Evolutionary conservation across 2,888 invertebrate species (phyloP).

Genomic region (Drosophila pegasa): DNA sequence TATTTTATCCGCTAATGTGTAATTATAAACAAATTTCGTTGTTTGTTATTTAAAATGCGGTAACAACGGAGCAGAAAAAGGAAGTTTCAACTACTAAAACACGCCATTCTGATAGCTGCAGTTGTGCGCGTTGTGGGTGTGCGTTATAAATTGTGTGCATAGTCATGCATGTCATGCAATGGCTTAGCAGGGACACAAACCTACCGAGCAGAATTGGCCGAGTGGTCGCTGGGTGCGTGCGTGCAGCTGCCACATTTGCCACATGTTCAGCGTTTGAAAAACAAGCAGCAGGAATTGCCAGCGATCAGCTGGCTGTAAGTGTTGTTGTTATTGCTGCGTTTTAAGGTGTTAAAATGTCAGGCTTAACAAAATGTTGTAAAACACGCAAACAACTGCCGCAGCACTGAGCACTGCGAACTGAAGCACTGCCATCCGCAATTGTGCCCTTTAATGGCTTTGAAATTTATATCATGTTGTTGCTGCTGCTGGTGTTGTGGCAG

Average conservation of each 20-base stretch:
- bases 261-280: slow-evolving; percentile 37
- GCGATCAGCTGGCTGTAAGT: slow-evolving; percentile 25
- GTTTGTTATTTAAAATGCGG: slow-evolving; percentile 68
- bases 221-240: slow-evolving; percentile 40
- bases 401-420: slow-evolving; percentile 8
- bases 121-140: slow-evolving; percentile 33
- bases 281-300: slow-evolving; percentile 23
- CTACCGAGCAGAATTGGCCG: neutral
- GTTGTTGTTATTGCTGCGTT: slow-evolving; percentile 9
- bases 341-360: slow-evolving; percentile 65
- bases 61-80: slow-evolving; percentile 14
- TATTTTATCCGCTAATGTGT: slow-evolving; percentile 75
- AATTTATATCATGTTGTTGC: slow-evolving; percentile 52
- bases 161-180: slow-evolving; percentile 35
- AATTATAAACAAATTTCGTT: slow-evolving; percentile 72
- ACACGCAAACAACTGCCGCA: slow-evolving; percentile 52
- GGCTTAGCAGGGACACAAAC: slow-evolving; percentile 27
- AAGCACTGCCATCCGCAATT: slow-evolving; percentile 42
- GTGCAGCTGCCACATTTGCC: slow-evolving; percentile 63
- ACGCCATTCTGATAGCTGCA: slow-evolving; percentile 37
- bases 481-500: slow-evolving; percentile 8
- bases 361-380: slow-evolving; percentile 63
- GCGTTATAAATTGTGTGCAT: slow-evolving; percentile 45
- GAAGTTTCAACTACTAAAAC: slow-evolving; percentile 21
- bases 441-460: slow-evolving; percentile 62